Conservation (phyloP, 2,797 vertebrate genomes). For the Microcaecilia unicolor region DNA sequence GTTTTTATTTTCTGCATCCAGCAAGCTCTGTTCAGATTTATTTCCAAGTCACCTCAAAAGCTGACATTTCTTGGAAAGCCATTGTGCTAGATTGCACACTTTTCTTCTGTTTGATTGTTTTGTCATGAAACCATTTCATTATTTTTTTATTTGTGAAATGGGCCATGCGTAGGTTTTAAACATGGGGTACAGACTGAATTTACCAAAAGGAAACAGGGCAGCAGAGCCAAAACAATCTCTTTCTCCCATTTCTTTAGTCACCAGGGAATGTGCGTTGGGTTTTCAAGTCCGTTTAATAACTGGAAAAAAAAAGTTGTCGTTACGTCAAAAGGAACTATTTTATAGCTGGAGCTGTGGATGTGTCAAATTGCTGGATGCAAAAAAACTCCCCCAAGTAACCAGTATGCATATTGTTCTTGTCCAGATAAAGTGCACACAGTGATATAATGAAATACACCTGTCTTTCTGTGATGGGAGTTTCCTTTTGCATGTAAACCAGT, state of each 20-base stretch:
- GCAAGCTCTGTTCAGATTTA: constrained; percentile 54
- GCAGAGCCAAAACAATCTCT: constrained; percentile 1
- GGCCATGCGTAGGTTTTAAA: constrained; percentile 26
- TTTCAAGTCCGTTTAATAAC: constrained; percentile 15
- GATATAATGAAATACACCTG: constrained; percentile 11
- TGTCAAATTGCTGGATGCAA: constrained; percentile 76
- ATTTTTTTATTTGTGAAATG: too few relatives aligned
- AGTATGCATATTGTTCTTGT: constrained; percentile 18
- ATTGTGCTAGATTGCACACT: constrained; percentile 37
- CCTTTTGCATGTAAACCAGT: constrained; percentile 21
- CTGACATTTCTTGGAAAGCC: constrained; percentile 37
- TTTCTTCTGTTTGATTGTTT: constrained; percentile 43
- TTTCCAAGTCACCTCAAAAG: constrained; percentile 38
- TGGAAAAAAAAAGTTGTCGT: background rate
- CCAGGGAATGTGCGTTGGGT: constrained; percentile 19
- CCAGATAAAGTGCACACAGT: constrained; percentile 6
- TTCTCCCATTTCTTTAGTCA: too few relatives aligned
- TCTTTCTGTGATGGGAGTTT: constrained; percentile 22
- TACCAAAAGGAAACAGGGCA: constrained; percentile 21
- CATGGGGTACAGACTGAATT: constrained; percentile 37
- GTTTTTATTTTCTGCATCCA: constrained; percentile 75
- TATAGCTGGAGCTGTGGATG: too few relatives aligned
- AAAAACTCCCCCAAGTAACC: constrained; percentile 50
- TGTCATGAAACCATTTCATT: constrained; percentile 60
- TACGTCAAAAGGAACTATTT: constrained; percentile 1